These are phyloP conservation scores for Eulemur albifrons DNA, from an alignment of 2,797 vertebrate species.

Conservation along the genomic window DNA sequence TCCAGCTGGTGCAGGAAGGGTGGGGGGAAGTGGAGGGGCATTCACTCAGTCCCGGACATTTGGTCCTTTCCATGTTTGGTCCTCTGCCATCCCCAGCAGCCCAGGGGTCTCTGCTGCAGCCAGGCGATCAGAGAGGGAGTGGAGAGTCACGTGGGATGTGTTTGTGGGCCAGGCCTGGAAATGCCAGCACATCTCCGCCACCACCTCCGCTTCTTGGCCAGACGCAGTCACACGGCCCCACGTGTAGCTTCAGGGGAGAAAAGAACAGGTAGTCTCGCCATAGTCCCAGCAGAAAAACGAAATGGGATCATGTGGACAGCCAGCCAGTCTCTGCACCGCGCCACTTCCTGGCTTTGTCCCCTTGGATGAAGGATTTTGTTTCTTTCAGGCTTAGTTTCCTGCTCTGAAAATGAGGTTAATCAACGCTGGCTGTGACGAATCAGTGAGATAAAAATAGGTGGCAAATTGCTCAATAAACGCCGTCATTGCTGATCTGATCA, in stretches of 20 bases:
- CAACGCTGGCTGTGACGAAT: background rate
- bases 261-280: rapidly evolving
- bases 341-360: background rate
- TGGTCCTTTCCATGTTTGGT: background rate
- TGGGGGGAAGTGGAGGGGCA: background rate
- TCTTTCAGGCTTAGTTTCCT: background rate
- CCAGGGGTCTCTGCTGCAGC: background rate
- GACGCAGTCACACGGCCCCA: background rate
- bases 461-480: background rate
- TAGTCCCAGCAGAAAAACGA: background rate
- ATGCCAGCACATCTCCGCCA: background rate
- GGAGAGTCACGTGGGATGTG: background rate
- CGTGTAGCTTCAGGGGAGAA: background rate
- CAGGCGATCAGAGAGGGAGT: background rate
- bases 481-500: background rate
- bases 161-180: background rate
- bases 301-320: background rate
- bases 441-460: background rate
- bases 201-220: background rate
- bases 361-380: background rate
- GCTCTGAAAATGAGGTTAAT: background rate
- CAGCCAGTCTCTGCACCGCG: rapidly evolving
- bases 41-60: background rate
- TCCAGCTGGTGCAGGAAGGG: rapidly evolving
- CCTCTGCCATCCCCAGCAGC: background rate